Evolutionary conservation across 2,797 vertebrate species (phyloP).

Genomic region (Taeniopygia guttata): DNA sequence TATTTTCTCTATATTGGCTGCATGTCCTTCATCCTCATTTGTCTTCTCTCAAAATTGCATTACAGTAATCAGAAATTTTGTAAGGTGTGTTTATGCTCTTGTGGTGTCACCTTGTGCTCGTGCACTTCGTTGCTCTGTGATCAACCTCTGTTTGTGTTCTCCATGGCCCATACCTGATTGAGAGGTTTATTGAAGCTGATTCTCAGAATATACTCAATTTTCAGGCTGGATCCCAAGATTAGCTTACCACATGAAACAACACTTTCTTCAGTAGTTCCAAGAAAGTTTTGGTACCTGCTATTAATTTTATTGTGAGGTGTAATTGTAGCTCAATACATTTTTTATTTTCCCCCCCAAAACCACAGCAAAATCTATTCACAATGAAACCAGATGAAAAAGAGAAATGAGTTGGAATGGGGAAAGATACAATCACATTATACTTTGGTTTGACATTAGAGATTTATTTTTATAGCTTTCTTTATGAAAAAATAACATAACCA

Average conservation of each 20-base stretch:
- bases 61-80: background rate
- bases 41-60: background rate
- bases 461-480: background rate
- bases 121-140: accelerated
- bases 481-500: background rate
- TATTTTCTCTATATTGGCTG: background rate
- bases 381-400: background rate
- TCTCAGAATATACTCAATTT: background rate
- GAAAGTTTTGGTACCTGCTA: background rate
- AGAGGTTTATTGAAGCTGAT: background rate
- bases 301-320: background rate
- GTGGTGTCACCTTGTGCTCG: background rate
- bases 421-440: background rate
- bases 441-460: background rate
- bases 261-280: background rate
- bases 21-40: background rate
- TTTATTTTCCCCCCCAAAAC: accelerated
- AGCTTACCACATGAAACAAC: background rate
- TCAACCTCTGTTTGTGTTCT: background rate
- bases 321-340: background rate
- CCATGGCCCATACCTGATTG: accelerated
- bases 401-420: background rate
- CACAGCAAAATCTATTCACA: background rate
- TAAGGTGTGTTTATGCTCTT: background rate
- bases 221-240: background rate